Base-by-base conservation (phyloP, 2,888 invertebrate genomes). In the Aplocera efformata region DNA sequence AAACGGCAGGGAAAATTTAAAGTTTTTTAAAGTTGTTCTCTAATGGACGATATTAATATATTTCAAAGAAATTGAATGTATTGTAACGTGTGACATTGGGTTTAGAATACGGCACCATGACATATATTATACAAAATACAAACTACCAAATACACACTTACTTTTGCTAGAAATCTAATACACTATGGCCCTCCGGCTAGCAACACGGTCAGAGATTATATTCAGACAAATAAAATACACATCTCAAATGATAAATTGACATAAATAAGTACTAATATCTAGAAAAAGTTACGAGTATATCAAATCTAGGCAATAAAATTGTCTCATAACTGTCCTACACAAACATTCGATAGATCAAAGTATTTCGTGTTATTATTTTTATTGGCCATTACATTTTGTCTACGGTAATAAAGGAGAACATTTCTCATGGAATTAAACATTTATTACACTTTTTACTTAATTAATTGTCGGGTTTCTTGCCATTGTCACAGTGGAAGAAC, bases 361-460 rank as follows among this genome's bases (percentile, higher is more conserved):
- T 50, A 61, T 60, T 58, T 59, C 64, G 55, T 61, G 58, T 46
- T 53, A 56, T 53, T 57, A 58, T 44, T 67, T 46, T 57, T 60
- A 62, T 53, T 54, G 51, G 53, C 48, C 54, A 50, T 48, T 17
- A 53, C 38, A 59, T 60, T 47, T 50, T 43, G 43, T 41, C 43
- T 44, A 40, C 24, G 35, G 41, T 51, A 45, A 42, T 58, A 53
- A 54, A 57, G 54, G 22, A 31, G 32, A 40, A 39, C 40, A 17
- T 35, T 52, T 26, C 34, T 43, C 41, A 34, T 34, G 32, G 29
- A 29, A 44, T 26, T 39, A 40, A 17, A 33, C 27, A 30, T 40
- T 45, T 39, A 27, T 40, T 37, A 27, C 32, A 37, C 33, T 28
- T 37, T 39, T 38, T 17, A 36, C 27, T 32, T 37, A 34, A 30